Base-by-base conservation (phyloP, 2,797 vertebrate species). In the Gymnothorax reevesii region DNA sequence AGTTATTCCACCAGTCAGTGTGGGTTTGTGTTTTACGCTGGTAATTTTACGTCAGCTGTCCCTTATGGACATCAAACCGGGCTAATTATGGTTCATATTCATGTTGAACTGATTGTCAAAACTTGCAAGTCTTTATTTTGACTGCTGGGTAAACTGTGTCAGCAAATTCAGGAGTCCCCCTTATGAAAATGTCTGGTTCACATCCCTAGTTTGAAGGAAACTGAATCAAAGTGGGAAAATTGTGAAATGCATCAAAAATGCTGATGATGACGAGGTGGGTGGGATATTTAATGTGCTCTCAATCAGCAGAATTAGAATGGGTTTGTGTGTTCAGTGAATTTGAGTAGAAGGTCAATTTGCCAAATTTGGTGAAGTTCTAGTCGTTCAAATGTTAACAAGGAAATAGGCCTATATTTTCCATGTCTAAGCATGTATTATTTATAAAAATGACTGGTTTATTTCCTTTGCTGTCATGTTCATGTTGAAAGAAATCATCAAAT, bases 241-340 rank as follows among this genome's bases (percentile, higher is more conserved):
- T 20, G 20, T 52, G 12, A 57, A 52, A 25, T 25, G 10, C 75
- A 62, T 83, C 62, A 86, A 75, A 88, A 85, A 85, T 77, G 25
- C 64, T 54, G 52, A 80, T 7, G 52, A 55, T 22, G 49, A 80
- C 54, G 13, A 33, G 71, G 71, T 0, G 4, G 1, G 33, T 12
- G 42, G 73, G 12, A 91, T 93, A 92, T 94, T 90, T 95, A 93
- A 92, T 94, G 96, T 97, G 97, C 98, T 97, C 98, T 98, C 98
- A 97, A 95, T 95, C 92, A 89, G 93, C 91, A 93, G 90, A 93
- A 91, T 90, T 93, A 92, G 82, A 90, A 93, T 88, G 92, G 27
- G 42, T 91, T 90, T 88, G 93, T 87, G 60, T 87, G 89, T 83
- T 89, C 87, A 90, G 92, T 90, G 87, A 57, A 87, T 62, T 27